phyloP scores from a whole-genome alignment of 2,888 invertebrate species.

The Macaria liturata region DNA sequence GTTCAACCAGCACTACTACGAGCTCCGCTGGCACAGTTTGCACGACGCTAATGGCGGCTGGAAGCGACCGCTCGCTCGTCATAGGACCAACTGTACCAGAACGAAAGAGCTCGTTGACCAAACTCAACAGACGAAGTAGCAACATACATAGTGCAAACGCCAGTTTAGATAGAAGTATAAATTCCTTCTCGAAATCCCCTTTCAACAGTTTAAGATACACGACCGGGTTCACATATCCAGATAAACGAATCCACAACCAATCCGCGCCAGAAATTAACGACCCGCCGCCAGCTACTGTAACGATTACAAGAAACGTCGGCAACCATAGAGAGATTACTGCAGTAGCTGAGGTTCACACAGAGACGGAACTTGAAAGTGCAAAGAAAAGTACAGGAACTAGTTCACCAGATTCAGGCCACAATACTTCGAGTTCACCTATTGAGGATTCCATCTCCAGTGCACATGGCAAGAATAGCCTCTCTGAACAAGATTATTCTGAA shows the following conservation, averaged over 20 bases:
- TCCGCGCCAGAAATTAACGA: slow-evolving; percentile 68
- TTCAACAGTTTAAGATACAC: slow-evolving; percentile 70
- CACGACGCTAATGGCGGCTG: slow-evolving; percentile 89
- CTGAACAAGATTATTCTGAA: slow-evolving; percentile 93
- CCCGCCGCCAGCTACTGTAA: slow-evolving; percentile 59
- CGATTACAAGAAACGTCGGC: slow-evolving; percentile 70
- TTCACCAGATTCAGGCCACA: slow-evolving; percentile 91
- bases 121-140: slow-evolving; percentile 79
- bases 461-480: slow-evolving; percentile 86
- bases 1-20: slow-evolving; percentile 94
- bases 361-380: slow-evolving; percentile 71
- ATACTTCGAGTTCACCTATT: slow-evolving; percentile 91
- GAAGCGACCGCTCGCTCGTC: slow-evolving; percentile 84
- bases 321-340: slow-evolving; percentile 82
- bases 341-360: slow-evolving; percentile 82
- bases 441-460: slow-evolving; percentile 89
- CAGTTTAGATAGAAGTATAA: slow-evolving; percentile 81
- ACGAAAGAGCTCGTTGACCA: slow-evolving; percentile 89
- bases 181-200: slow-evolving; percentile 66
- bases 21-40: slow-evolving; percentile 96
- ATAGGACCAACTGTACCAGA: slow-evolving; percentile 91
- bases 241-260: slow-evolving; percentile 63
- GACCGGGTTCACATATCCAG: slow-evolving; percentile 59
- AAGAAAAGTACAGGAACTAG: slow-evolving; percentile 86
- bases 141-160: slow-evolving; percentile 79